Evolutionary conservation across 2,113 vertebrate genomes (phyloP), one percentile per base, ranked within the genome.

Genomic region (Rhinoderma darwinii): DNA sequence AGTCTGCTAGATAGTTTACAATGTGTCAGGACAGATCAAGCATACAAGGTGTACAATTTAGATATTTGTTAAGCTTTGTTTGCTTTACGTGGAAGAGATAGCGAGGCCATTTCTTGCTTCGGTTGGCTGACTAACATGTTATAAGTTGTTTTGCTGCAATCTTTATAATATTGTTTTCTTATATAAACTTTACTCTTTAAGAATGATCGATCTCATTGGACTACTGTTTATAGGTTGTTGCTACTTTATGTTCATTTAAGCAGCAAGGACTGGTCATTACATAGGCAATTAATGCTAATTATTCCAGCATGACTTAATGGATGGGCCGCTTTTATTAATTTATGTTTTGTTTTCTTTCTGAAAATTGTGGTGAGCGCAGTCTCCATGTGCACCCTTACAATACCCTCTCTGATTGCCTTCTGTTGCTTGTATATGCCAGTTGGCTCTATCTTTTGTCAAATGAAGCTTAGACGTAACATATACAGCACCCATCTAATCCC

Each of bases 391-490:
- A 61, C 14, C 37, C 50, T 17, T 11, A 54, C 47, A 56, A 15
- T 27, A 56, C 72, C 35, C 51, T 41, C 54, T 76, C 15, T 44
- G 51, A 56, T 63, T 76, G 83, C 83, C 72, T 76, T 84, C 72
- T 84, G 72, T 76, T 84, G 37, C 44, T 44, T 84, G 20, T 22
- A 37, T 32, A 30, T 73, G 82, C 43, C 82, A 73, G 82, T 70
- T 84, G 82, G 66, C 83, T 27, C 25, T 61, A 0, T 61, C 78
- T 59, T 54, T 51, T 78, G 76, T 78, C 50, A 81, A 14, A 43
- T 81, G 39, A 39, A 63, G 39, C 22, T 94, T 92, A 91, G 93
- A 93, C 94, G 94, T 94, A 91, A 84, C 59, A 63, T 61, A 68
- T 30, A 79, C 76, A 54, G n/a, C n/a, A n/a, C 20, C 17, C 68